Evolutionary conservation across 1,140 invertebrate species (phyloP), one percentile per base, ranked within the genome.

Genomic region (Ylistrum balloti): DNA sequence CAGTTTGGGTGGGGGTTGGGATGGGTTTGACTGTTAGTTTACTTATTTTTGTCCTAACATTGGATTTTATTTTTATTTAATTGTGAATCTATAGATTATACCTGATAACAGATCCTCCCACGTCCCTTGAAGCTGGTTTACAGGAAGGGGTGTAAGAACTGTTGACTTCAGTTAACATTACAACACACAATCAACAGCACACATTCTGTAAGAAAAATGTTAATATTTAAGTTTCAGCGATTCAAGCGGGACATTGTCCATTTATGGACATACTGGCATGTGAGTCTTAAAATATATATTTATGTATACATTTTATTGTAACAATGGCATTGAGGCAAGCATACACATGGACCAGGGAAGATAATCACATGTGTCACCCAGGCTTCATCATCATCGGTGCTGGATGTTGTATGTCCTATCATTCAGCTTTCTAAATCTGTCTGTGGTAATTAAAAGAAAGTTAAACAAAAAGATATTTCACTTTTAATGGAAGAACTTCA

Each of bases 241-340:
- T 74, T 74, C 56, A 74, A 74, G 56, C 15, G n/a, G n/a, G 56
- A 74, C n/a, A 74, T 74, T 74, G 56, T 74, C 56, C 56, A 74
- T 74, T 74, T 74, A 74, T 74, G 56, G 56, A 74, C 56, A 17
- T 74, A 74, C 56, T 74, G 56, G 56, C 56, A 74, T 74, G 56
- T 74, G 56, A 74, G 56, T 74, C 22, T 74, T 38, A 38, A n/a
- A n/a, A n/a, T n/a, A 38, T 13, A 38, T 38, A 38, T 7, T 5
- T 74, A 28, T 74, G 56, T 74, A 74, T 74, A 74, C 28, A 74
- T 74, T n/a, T 45, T 74, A 74, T 28, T 74, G 22, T 74, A 28
- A 74, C n/a, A 22, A 74, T 28, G 56, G 56, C 22, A n/a, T 5
- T n/a, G 56, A 74, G 56, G 56, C 56, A 5, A 74, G n/a, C 56